These are phyloP conservation scores for Siderastrea siderea DNA, from an alignment of 92 coral and sea anemone genomes.

Conservation along the genomic window DNA sequence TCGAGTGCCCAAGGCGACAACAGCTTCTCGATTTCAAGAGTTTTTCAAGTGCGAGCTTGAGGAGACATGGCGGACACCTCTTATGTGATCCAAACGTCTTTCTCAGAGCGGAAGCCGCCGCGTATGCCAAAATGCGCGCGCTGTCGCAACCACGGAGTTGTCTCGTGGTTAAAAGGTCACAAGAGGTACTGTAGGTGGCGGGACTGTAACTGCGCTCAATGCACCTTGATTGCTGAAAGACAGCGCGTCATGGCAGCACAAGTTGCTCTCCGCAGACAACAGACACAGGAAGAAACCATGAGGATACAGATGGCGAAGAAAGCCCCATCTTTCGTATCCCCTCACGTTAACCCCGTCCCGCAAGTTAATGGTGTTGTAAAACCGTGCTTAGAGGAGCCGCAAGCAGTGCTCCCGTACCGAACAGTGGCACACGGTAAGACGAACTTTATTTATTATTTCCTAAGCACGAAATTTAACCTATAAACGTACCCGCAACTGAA, in stretches of 20 bases:
- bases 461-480: neutral
- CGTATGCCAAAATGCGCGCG: conserved; percentile 93
- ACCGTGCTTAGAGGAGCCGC: conserved; percentile 28
- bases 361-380: conserved; percentile 39
- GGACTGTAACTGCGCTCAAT: conserved; percentile 88
- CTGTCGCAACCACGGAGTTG: conserved; percentile 88
- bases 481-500: neutral
- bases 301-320: conserved; percentile 64
- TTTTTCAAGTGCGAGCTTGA: conserved; percentile 41
- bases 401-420: neutral
- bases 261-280: conserved; percentile 90
- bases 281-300: conserved; percentile 97
- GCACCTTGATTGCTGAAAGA: conserved; percentile 89
- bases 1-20: conserved; percentile 12
- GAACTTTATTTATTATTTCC: neutral
- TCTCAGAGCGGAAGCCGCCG: conserved; percentile 84
- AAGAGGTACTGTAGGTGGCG: conserved; percentile 91
- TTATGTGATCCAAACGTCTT: conserved; percentile 68
- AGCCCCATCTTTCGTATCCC: conserved; percentile 41
- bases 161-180: conserved; percentile 91
- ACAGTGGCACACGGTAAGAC: conserved; percentile 20
- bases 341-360: conserved; percentile 13
- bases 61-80: conserved; percentile 77
- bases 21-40: conserved; percentile 30
- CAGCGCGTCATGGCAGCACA: conserved; percentile 96